Conservation (phyloP, 2,888 invertebrate genomes). For the Anthrax anthrax region DNA sequence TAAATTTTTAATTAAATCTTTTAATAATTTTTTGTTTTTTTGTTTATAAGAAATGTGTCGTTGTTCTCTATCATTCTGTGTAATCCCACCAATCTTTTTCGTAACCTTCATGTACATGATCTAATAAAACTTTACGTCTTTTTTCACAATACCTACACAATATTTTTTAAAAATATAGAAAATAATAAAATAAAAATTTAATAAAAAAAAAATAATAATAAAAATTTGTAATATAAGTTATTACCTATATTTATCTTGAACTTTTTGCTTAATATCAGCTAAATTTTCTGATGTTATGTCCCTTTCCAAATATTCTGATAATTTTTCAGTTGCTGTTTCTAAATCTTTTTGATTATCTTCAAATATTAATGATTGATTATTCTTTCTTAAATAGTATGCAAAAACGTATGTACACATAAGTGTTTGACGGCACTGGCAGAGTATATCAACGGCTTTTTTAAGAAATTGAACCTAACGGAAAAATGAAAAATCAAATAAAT, state of each 20-base stretch:
- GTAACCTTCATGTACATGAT: conserved; percentile 97
- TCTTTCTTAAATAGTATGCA: conserved; percentile 94
- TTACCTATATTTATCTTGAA: conserved; percentile 93
- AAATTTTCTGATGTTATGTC: conserved; percentile 96
- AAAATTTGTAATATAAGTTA: conserved; percentile 9
- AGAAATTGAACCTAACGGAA: conserved; percentile 78
- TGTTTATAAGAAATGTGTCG: too few species aligned
- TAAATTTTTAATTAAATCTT: too few species aligned
- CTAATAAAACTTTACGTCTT: conserved; percentile 84
- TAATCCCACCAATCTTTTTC: conserved; percentile 98
- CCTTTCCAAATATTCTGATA: conserved; percentile 94
- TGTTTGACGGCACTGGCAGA: conserved; percentile 93
- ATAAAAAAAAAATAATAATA: background rate
- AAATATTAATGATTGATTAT: conserved; percentile 97
- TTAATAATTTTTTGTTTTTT: background rate
- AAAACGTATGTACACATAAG: conserved; percentile 99
- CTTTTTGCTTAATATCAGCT: conserved; percentile 95
- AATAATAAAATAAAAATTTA: background rate
- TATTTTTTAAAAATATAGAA: background rate
- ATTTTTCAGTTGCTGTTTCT: conserved; percentile 91
- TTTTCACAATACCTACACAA: conserved; percentile 99
- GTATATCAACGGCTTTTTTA: conserved; percentile 91
- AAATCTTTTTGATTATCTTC: conserved; percentile 98
- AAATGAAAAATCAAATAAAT: conserved; percentile 1
- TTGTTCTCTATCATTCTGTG: conserved; percentile 57